A percentile compares a stretch with the other conserved stretches of the same genome.
phyloP scores from a whole-genome alignment of 1,140 invertebrate species.

The Nomia melanderi region DNA sequence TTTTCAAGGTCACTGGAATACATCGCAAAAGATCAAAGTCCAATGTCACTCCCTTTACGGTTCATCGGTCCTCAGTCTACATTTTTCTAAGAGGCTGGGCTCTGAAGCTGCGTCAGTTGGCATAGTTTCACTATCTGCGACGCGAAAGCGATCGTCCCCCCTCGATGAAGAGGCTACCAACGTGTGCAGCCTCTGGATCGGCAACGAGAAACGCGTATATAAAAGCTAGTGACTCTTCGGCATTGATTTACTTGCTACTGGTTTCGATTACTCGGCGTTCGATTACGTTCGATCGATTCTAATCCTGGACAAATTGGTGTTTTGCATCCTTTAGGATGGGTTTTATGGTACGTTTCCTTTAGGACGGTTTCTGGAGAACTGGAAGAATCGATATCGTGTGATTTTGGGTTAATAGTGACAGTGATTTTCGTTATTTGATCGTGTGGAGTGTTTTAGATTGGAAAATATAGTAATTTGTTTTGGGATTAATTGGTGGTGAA shows the following conservation, averaged over 20 bases:
- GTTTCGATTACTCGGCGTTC: constrained; percentile 5
- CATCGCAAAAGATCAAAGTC: too few relatives aligned
- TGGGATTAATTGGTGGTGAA: too few relatives aligned
- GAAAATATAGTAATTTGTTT: background rate
- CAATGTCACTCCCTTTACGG: constrained; percentile 14
- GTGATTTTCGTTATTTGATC: background rate
- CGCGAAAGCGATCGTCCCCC: constrained; percentile 60
- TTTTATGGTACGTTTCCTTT: constrained; percentile 35
- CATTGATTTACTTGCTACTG: constrained; percentile 49
- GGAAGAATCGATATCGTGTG: background rate
- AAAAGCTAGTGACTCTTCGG: constrained; percentile 51
- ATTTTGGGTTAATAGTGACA: background rate
- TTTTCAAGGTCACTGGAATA: background rate
- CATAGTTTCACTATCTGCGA: constrained; percentile 61
- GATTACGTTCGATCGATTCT: background rate
- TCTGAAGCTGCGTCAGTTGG: background rate
- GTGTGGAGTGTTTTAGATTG: background rate
- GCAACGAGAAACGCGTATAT: constrained; percentile 37
- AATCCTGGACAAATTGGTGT: background rate
- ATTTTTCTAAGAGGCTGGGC: too few relatives aligned
- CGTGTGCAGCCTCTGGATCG: constrained; percentile 26
- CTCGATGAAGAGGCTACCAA: constrained; percentile 3
- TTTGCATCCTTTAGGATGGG: constrained; percentile 20
- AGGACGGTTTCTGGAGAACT: background rate
- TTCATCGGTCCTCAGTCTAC: background rate